Evolutionary conservation across 2,113 vertebrate genomes (phyloP).

Genomic region (Nycticryphes semicollaris): DNA sequence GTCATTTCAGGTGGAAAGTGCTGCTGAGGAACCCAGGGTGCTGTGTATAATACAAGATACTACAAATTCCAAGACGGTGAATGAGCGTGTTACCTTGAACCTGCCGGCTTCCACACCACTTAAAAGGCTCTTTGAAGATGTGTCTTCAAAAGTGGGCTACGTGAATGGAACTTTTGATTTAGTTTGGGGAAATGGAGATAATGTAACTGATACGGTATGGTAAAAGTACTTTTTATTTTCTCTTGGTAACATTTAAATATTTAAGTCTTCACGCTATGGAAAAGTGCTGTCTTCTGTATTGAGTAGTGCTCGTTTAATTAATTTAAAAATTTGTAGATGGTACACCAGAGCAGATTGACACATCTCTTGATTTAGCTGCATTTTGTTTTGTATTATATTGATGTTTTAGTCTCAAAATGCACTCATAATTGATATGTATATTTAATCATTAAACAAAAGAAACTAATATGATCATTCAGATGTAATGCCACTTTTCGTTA

Average conservation of each 20-base stretch:
- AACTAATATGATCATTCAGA: background rate
- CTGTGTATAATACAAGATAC: constrained; percentile 97
- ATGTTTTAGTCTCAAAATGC: background rate
- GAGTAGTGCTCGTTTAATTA: accelerated
- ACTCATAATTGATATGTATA: background rate
- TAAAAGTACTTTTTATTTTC: background rate
- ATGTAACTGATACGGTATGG: constrained; percentile 78
- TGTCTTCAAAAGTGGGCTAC: constrained; percentile 93
- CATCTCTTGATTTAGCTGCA: background rate
- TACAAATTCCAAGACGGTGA: constrained; percentile 90
- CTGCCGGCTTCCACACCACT: constrained; percentile 92
- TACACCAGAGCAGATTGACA: background rate
- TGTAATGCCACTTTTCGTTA: background rate
- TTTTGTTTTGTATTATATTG: background rate
- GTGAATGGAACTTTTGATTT: constrained; percentile 90
- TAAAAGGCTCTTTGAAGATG: constrained; percentile 86
- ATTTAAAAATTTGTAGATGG: background rate
- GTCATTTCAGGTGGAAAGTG: constrained; percentile 90
- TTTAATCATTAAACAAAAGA: background rate
- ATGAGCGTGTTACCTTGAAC: constrained; percentile 91
- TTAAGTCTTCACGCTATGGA: background rate
- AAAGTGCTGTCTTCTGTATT: background rate
- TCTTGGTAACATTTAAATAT: background rate
- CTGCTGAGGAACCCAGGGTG: constrained; percentile 94
- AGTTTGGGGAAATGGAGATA: constrained; percentile 82